phyloP scores from a whole-genome alignment of 2,888 invertebrate genomes.

The Melanotus villosus region DNA sequence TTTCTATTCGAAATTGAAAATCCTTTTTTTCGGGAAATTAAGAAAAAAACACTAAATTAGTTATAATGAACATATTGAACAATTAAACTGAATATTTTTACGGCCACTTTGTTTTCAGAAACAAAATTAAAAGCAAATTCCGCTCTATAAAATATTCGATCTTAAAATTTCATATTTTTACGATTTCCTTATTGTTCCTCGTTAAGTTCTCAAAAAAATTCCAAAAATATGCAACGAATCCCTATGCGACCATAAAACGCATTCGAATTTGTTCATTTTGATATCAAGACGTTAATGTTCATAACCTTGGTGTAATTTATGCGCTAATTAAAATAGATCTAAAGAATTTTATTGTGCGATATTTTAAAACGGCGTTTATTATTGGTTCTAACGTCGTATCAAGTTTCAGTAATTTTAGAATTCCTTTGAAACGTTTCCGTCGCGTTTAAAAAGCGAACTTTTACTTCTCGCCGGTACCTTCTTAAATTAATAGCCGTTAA shows the following conservation, averaged over 20 bases:
- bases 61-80: no score
- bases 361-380: slow-evolving; percentile 30
- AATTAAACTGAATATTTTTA: no score
- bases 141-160: no score
- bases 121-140: no score
- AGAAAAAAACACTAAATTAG: no score
- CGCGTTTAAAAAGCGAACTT: background rate
- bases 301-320: slow-evolving; percentile 18
- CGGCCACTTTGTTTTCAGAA: no score
- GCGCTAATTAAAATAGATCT: slow-evolving; percentile 24
- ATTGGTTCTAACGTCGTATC: slow-evolving; percentile 22
- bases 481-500: background rate
- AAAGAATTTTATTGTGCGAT: slow-evolving; percentile 12
- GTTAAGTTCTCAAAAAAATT: no score
- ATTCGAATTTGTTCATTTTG: slow-evolving; percentile 21
- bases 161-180: no score
- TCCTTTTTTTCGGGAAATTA: no score
- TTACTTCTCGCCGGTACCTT: background rate
- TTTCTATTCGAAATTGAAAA: no score
- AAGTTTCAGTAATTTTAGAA: slow-evolving; percentile 23
- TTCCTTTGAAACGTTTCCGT: slow-evolving; percentile 11
- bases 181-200: no score
- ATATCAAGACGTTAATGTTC: slow-evolving; percentile 10
- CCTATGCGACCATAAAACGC: slow-evolving; percentile 19
- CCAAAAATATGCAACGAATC: background rate